These are phyloP conservation scores for Lontra canadensis DNA, from an alignment of 2,113 vertebrate genomes.

Conservation along the genomic window DNA sequence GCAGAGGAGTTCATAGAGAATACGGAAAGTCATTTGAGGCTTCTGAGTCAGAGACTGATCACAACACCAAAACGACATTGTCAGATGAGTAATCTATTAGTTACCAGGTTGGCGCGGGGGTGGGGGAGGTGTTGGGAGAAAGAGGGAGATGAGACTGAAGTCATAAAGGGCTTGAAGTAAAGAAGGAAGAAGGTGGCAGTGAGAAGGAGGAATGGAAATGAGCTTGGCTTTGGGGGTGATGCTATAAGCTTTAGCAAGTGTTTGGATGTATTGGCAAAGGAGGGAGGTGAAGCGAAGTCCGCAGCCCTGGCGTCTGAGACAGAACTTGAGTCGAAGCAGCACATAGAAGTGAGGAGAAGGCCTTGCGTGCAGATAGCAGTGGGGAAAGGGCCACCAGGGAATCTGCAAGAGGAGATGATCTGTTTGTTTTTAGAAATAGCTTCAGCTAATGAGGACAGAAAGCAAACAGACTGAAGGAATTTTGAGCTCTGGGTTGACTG, in stretches of 20 bases:
- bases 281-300: neutral
- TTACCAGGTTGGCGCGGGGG: neutral
- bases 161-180: neutral
- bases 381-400: neutral
- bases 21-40: neutral
- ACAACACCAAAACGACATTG: neutral
- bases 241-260: neutral
- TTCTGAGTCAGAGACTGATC: constrained; percentile 11
- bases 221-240: neutral
- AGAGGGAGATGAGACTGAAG: neutral
- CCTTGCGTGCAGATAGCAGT: neutral
- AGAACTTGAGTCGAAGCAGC: neutral
- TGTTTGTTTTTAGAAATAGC: constrained; percentile 65
- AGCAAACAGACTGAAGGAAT: constrained; percentile 60
- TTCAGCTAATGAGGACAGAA: constrained; percentile 63
- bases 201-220: neutral
- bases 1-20: neutral
- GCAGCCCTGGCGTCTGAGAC: neutral
- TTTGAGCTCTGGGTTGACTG: constrained; percentile 33
- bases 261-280: neutral
- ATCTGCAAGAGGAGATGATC: neutral
- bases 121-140: neutral
- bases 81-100: constrained; percentile 5
- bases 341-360: neutral
- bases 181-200: neutral